Percentiles rank a stretch among this genome's conserved stretches.
phyloP scores from a whole-genome alignment of 2,888 invertebrate species.

The Cerceris ruficornis region DNA sequence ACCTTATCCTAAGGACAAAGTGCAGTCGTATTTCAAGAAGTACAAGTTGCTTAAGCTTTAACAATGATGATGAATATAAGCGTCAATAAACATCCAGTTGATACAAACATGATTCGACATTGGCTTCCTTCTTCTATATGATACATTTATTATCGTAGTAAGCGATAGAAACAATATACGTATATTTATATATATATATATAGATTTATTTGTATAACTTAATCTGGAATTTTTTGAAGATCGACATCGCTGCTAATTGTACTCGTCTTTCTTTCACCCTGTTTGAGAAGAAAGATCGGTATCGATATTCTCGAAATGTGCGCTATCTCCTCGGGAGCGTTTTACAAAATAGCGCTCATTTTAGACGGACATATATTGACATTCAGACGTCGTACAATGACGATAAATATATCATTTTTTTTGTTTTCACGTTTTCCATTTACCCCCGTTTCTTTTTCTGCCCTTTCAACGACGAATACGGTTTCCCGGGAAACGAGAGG shows the following conservation, averaged over 20 bases:
- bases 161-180: conserved; percentile 1
- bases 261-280: background rate
- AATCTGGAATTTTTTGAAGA: background rate
- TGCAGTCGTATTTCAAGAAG: conserved; percentile 93
- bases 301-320: background rate
- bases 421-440: background rate
- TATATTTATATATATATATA: too few species aligned
- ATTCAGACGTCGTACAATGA: background rate
- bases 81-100: conserved; percentile 36
- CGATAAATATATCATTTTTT: background rate
- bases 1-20: conserved; percentile 92
- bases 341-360: background rate
- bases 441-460: background rate
- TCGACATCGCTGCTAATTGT: background rate
- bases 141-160: conserved; percentile 1
- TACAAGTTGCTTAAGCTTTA: conserved; percentile 88
- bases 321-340: background rate
- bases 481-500: conserved; percentile 2
- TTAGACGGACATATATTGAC: conserved; percentile 1
- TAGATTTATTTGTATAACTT: background rate
- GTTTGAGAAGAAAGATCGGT: background rate
- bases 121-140: conserved; percentile 4
- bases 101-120: conserved; percentile 21
- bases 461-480: background rate
- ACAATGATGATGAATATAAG: conserved; percentile 20